Base-by-base conservation (phyloP, 2,797 vertebrate genomes). In the Falco columbarius region DNA sequence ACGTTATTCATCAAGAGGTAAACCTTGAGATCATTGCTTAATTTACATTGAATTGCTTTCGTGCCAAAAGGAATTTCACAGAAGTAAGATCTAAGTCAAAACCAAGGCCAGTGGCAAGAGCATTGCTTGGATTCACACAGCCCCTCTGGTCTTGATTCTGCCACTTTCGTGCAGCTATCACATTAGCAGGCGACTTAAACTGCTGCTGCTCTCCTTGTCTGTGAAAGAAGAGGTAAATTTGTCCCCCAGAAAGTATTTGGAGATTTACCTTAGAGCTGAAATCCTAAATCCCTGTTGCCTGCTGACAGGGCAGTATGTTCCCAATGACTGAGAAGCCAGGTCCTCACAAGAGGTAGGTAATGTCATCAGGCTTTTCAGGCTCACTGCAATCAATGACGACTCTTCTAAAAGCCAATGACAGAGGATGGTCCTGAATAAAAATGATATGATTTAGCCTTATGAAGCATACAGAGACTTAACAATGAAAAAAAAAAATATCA, bases 11-110 rank as follows among this genome's bases (percentile, higher is more conserved):
- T 74, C 34, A 56, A 54, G 77, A 88, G n/a, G 93, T 59, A 93
- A 95, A 96, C 80, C 74, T 86, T 68, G 71, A 95, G 77, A 52
- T 36, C 17, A 44, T 80, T 66, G 51, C 66, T 75, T 93, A 67
- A 91, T 82, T 87, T 73, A 47, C 30, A 51, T 11, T 65, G 56
- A 81, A 75, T 70, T 91, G 61, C 54, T 88, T 56, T 86, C 66
- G 21, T 29, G 27, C 26, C 75, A 74, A 52, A 72, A 93, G 34
- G 54, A 77, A 87, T 94, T 91, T 87, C 58, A 81, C 34, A 89
- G 65, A 72, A 87, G 61, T 63, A 61, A 89, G 19, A 81, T 56
- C 32, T 65, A 63, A 71, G 67, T 72, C 65, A 74, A 95, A 80
- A 63, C 24, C 56, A 93, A 82, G 46, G 74, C 44, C 77, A 44